Evolutionary conservation across 2,113 vertebrate species (phyloP), one percentile per base, ranked within the genome.

Genomic region (Stegostoma tigrinum): DNA sequence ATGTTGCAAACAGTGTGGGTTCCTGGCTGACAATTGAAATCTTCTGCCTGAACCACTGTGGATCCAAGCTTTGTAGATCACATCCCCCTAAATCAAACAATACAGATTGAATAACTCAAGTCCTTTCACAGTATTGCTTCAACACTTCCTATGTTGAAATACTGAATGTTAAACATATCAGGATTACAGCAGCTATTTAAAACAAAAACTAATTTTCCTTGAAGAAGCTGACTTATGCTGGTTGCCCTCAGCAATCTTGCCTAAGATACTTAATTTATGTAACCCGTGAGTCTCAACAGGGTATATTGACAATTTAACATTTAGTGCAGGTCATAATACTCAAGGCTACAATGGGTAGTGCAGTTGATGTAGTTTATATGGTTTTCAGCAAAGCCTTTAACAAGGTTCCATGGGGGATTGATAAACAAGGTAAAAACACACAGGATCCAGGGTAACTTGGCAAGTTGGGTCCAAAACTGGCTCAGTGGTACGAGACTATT

Each of bases 1-100:
- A 52, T 0, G 68, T 95, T 72, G 94, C 94, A 95, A 95, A 95
- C 68, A 95, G 72, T 10, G 21, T 95, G 19, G 94, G 94, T 38
- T 95, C 94, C 45, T 95, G 94, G 72, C 94, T 95, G 42, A 95
- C 94, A 2, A 72, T 34, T 12, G 94, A 95, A 52, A 95, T 95
- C 45, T 95, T 95, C 68, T 95, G 94, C 67, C 94, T 68, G 68
- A 95, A 95, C 94, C 94, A 95, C 38, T 95, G 94, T 48, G 94
- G 94, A 95, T 95, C 94, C 94, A 95, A 72, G 68, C 6, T 95
- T 72, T 95, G 67, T 10, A 95, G 94, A 95, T 95, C 68, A 52
- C 23, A 95, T 45, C 68, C 68, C 52, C 94, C 94, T 95, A 75
- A 61, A 72, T 72, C 24, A 68, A 95, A 15, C 23, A 95, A 75